Evolutionary conservation across 30 jellyfish, hydroid and myxozoan species (phyloP).

Genomic region (Hydractinia symbiolongicarpus): DNA sequence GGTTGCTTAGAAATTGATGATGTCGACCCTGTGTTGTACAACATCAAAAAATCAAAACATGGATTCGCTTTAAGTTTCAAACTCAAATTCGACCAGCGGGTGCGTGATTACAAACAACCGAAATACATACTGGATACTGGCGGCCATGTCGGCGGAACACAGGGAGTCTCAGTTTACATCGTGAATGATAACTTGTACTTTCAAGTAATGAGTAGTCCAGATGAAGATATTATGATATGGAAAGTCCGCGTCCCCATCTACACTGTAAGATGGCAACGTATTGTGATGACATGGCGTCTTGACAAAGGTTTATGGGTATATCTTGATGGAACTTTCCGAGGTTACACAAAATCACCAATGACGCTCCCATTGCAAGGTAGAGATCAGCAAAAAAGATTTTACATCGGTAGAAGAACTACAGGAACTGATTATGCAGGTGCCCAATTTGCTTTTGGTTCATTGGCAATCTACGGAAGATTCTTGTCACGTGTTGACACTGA

Average conservation of each 20-base stretch:
- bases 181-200: slow-evolving; percentile 87
- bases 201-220: slow-evolving; percentile 90
- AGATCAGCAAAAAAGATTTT: slow-evolving; percentile 47
- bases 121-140: slow-evolving; percentile 85
- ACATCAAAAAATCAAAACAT: slow-evolving; percentile 72
- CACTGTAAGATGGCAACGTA: slow-evolving; percentile 96
- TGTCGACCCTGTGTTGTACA: slow-evolving; percentile 50
- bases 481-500: slow-evolving; percentile 59
- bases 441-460: slow-evolving; percentile 72
- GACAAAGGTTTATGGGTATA: slow-evolving; percentile 97
- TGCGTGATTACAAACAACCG: slow-evolving; percentile 84
- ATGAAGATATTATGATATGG: slow-evolving; percentile 94
- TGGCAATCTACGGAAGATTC: slow-evolving; percentile 67
- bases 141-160: slow-evolving; percentile 83
- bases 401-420: slow-evolving; percentile 73
- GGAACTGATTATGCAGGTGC: slow-evolving; percentile 93
- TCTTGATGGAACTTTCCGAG: slow-evolving; percentile 94
- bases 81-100: slow-evolving; percentile 85
- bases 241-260: slow-evolving; percentile 90
- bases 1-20: slow-evolving; percentile 70
- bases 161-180: slow-evolving; percentile 81
- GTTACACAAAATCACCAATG: slow-evolving; percentile 74
- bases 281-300: slow-evolving; percentile 91
- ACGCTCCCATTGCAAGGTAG: slow-evolving; percentile 58
- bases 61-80: slow-evolving; percentile 92